Evolutionary conservation across 2,888 invertebrate species (phyloP).

Genomic region (Plagodis dolabraria): DNA sequence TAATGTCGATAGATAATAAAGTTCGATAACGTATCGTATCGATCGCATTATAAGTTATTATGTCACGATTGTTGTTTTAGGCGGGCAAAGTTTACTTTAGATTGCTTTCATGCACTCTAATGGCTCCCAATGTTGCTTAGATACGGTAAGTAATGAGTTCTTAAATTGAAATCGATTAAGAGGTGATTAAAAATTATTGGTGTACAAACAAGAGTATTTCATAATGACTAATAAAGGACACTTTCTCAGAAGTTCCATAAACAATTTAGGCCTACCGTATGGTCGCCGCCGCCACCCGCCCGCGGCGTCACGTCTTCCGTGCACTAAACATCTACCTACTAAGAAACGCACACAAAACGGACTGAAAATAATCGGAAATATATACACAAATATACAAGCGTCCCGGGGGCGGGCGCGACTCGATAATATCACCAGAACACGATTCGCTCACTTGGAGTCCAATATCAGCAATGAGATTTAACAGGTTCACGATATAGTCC

Average conservation of each 20-base stretch:
- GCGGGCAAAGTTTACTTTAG: conserved; percentile 52
- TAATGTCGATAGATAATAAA: conserved; percentile 61
- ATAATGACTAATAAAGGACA: conserved; percentile 70
- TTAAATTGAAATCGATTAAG: conserved; percentile 27
- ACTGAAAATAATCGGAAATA: conserved; percentile 63
- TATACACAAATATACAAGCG: conserved; percentile 72
- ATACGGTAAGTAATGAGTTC: not conserved
- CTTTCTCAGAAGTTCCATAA: conserved; percentile 68
- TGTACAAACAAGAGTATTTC: conserved; percentile 58
- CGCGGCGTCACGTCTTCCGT: conserved; percentile 56
- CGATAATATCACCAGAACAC: conserved; percentile 75
- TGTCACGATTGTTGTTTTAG: conserved; percentile 55
- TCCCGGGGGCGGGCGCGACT: conserved; percentile 50
- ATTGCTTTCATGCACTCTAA: conserved; percentile 14
- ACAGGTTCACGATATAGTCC: conserved; percentile 28
- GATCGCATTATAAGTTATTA: conserved; percentile 69
- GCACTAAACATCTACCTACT: conserved; percentile 69
- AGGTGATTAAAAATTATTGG: conserved; percentile 50
- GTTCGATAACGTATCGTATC: conserved; percentile 65
- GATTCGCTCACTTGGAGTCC: conserved; percentile 81
- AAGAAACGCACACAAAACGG: conserved; percentile 70
- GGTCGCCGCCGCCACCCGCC: conserved; percentile 59
- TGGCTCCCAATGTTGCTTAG: conserved; percentile 2
- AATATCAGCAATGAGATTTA: conserved; percentile 71
- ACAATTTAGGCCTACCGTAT: conserved; percentile 70